Evolutionary conservation across 1,140 invertebrate species (phyloP).

Genomic region (Ruditapes philippinarum): DNA sequence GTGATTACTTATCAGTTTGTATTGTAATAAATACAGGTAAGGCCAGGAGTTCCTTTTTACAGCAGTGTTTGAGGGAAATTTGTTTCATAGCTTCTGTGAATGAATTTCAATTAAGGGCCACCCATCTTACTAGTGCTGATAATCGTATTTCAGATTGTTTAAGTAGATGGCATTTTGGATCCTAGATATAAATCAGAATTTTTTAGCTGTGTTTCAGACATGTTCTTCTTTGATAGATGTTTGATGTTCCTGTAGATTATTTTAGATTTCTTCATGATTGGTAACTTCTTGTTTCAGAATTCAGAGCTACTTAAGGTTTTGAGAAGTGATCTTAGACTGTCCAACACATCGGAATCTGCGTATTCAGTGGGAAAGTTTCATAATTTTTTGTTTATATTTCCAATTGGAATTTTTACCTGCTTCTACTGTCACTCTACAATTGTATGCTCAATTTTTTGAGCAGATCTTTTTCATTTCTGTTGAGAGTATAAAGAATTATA

Average conservation of each 20-base stretch:
- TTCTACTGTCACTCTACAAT: too few species aligned
- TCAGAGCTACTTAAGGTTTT: too few species aligned
- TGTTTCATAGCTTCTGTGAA: conserved; percentile 23
- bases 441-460: too few species aligned
- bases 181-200: neutral
- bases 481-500: too few species aligned
- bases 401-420: too few species aligned
- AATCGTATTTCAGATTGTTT: conserved; percentile 48
- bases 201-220: neutral
- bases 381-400: too few species aligned
- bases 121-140: neutral
- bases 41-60: neutral
- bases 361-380: too few species aligned
- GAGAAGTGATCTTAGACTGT: too few species aligned
- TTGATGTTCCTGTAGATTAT: neutral
- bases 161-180: conserved; percentile 41
- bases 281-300: neutral
- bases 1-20: conserved; percentile 34
- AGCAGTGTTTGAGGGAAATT: neutral
- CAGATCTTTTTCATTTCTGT: too few species aligned
- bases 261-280: neutral
- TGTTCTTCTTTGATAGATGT: too few species aligned
- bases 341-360: too few species aligned
- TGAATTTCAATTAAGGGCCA: neutral
- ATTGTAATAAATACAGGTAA: conserved; percentile 29